Conservation (phyloP, 2,113 vertebrate genomes). For the Cyprinodon brontotheroides region DNA sequence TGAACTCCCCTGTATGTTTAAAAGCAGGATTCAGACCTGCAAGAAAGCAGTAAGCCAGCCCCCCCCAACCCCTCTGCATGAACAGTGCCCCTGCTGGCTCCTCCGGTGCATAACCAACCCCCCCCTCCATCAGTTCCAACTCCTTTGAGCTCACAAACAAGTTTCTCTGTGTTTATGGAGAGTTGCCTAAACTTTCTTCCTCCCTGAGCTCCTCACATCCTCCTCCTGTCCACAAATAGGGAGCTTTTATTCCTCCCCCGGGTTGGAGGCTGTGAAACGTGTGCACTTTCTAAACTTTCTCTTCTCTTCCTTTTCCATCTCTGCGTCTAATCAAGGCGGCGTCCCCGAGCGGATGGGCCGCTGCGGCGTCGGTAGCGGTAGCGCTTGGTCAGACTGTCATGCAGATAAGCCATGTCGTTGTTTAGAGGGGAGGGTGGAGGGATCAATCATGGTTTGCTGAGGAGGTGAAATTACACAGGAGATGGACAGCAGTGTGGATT, state of each 20-base stretch:
- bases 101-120: constrained; percentile 23
- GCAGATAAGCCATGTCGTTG: constrained; percentile 57
- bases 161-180: constrained; percentile 29
- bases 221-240: constrained; percentile 42
- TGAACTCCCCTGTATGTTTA: neutral
- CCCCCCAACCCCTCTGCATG: constrained; percentile 33
- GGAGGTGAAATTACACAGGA: constrained; percentile 68
- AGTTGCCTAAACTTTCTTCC: constrained; percentile 25
- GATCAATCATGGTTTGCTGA: constrained; percentile 59
- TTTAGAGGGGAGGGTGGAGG: constrained; percentile 52
- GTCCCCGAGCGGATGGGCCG: constrained; percentile 21
- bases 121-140: constrained; percentile 7
- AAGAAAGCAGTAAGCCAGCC: neutral
- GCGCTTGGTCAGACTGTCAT: constrained; percentile 65
- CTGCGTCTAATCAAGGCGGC: constrained; percentile 24
- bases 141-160: constrained; percentile 35
- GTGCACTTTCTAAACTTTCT: constrained; percentile 60
- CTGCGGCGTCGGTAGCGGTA: constrained; percentile 34
- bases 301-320: constrained; percentile 7
- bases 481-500: constrained; percentile 37
- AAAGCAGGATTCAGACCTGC: neutral
- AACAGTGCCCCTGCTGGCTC: constrained; percentile 78
- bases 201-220: constrained; percentile 38
- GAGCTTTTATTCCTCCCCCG: constrained; percentile 17
- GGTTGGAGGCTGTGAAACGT: constrained; percentile 44